Percentiles rank a stretch among this genome's conserved stretches.
Conservation (phyloP, 2,113 vertebrate genomes). For the Aplodontia rufa region DNA sequence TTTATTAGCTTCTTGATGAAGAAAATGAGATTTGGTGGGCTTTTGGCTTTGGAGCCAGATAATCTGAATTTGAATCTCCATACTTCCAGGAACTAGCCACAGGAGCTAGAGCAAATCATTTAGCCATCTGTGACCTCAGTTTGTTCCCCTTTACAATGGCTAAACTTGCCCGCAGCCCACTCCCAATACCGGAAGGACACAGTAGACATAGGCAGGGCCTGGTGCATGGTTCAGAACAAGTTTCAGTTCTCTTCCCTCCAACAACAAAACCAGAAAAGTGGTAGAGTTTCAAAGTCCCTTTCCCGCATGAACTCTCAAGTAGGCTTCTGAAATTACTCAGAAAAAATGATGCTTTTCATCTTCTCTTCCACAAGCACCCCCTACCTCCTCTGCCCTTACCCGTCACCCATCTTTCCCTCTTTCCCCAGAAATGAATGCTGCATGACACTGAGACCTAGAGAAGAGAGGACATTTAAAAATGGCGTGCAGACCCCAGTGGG, state of each 20-base stretch:
- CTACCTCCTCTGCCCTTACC: neutral
- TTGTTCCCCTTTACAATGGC: neutral
- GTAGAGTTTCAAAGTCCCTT: neutral
- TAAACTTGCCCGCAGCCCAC: neutral
- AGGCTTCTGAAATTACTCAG: neutral
- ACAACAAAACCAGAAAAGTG: neutral
- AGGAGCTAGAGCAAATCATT: neutral
- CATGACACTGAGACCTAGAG: neutral
- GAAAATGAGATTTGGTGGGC: neutral
- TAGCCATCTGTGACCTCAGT: accelerated
- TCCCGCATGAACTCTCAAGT: neutral
- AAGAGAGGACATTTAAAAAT: conserved; percentile 1
- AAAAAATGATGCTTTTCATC: neutral
- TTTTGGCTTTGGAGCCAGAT: neutral
- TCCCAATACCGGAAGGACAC: neutral
- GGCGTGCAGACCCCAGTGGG: neutral
- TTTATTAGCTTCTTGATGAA: neutral
- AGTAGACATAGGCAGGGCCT: neutral
- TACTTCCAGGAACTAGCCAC: neutral
- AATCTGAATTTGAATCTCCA: neutral
- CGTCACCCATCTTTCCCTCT: neutral
- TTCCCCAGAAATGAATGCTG: neutral
- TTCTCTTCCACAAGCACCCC: neutral
- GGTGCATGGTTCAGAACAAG: neutral
- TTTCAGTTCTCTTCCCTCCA: neutral